phyloP scores from a whole-genome alignment of 2,113 vertebrate genomes.

The Trochalopteron elliotii region DNA sequence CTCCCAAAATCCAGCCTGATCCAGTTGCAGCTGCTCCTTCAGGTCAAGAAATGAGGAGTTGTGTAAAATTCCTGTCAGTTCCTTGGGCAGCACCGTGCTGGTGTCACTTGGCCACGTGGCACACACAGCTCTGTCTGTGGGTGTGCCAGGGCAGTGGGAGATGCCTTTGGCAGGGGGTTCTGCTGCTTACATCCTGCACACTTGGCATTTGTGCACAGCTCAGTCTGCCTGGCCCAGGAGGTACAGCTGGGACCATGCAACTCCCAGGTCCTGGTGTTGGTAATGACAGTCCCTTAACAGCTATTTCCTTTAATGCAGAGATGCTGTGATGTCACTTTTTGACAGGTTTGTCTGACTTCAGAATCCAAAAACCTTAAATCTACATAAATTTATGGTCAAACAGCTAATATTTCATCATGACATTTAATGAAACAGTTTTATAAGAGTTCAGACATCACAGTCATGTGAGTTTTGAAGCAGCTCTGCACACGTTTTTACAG shows the following conservation, averaged over 20 bases:
- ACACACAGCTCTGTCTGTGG: fast-evolving
- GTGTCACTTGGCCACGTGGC: background rate
- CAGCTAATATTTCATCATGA: slow-evolving; percentile 18
- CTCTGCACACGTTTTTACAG: background rate
- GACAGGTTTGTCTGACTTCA: background rate
- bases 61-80: fast-evolving
- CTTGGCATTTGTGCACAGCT: background rate
- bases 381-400: background rate
- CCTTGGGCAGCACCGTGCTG: background rate
- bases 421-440: background rate
- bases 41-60: background rate
- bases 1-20: background rate
- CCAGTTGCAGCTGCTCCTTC: background rate
- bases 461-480: background rate
- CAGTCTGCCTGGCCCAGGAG: background rate
- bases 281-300: background rate
- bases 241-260: background rate
- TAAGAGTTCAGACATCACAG: background rate
- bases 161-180: background rate
- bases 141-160: background rate
- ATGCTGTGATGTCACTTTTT: background rate
- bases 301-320: background rate
- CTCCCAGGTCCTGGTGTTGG: background rate
- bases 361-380: background rate
- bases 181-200: background rate